Conservation (phyloP, 37 sponge, comb jelly and placozoan species). For the Chondrosia reniformis region DNA sequence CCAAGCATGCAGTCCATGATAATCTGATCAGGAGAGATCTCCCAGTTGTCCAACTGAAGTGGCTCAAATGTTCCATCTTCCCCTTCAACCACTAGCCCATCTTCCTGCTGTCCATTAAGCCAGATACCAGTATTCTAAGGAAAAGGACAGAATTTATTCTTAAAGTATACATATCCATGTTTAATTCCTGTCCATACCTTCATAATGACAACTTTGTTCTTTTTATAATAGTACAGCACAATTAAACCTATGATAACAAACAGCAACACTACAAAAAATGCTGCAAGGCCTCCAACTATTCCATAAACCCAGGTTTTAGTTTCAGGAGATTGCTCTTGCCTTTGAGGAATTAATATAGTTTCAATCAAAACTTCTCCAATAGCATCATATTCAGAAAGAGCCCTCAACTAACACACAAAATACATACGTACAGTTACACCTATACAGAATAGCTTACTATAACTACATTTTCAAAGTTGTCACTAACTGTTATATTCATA, state of each 20-base stretch:
- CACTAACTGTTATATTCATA: too few relatives aligned
- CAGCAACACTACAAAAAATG: not conserved
- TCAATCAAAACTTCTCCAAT: too few relatives aligned
- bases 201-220: constrained; percentile 3
- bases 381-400: too few relatives aligned
- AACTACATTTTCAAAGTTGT: too few relatives aligned
- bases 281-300: not conserved
- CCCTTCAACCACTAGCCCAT: not conserved
- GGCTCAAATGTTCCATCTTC: not conserved
- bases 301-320: too few relatives aligned
- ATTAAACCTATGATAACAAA: not conserved
- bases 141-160: not conserved
- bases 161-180: not conserved
- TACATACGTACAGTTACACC: too few relatives aligned
- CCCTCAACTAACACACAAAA: too few relatives aligned
- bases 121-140: constrained; percentile 8
- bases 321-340: too few relatives aligned
- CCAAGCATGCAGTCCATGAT: constrained; percentile 25
- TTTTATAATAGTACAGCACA: not conserved
- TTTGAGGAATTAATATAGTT: too few relatives aligned
- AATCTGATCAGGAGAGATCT: not conserved
- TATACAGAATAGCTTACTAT: too few relatives aligned
- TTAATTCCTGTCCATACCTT: not conserved
- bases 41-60: constrained; percentile 6
- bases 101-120: not conserved